phyloP scores from a whole-genome alignment of 2,113 vertebrate species.

The Antechinus stuartii region DNA sequence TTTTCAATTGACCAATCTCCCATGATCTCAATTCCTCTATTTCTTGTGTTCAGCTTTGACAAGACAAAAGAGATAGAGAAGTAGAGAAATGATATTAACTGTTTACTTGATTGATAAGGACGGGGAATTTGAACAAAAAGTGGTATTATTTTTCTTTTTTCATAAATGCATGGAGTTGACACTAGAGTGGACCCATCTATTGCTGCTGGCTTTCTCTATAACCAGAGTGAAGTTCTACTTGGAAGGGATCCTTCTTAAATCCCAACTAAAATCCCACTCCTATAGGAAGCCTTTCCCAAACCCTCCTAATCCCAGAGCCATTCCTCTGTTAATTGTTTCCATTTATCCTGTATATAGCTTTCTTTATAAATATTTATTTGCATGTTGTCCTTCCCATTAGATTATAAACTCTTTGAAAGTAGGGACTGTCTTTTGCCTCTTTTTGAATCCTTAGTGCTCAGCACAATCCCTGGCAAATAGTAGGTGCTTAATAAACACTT shows the following conservation, averaged over 20 bases:
- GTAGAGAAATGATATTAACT: background rate
- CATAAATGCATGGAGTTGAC: background rate
- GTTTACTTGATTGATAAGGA: background rate
- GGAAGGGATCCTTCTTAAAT: background rate
- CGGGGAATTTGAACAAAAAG: background rate
- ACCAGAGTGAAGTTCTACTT: background rate
- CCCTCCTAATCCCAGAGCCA: background rate
- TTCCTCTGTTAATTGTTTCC: background rate
- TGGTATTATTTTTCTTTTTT: background rate
- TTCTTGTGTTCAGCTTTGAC: background rate
- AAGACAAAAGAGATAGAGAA: background rate
- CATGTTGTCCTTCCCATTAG: background rate
- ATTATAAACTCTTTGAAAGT: background rate
- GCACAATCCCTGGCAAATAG: background rate
- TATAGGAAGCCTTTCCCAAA: background rate
- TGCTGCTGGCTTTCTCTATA: background rate
- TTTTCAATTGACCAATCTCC: background rate
- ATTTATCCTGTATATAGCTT: background rate
- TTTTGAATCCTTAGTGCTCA: background rate
- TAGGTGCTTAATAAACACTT: background rate
- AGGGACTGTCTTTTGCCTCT: background rate
- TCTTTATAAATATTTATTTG: background rate
- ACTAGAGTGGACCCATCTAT: background rate
- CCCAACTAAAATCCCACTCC: background rate
- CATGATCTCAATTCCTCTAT: background rate